Evolutionary conservation across 37 sponge, comb jelly and placozoan genomes (phyloP).

Genomic region (Crambe crambe): DNA sequence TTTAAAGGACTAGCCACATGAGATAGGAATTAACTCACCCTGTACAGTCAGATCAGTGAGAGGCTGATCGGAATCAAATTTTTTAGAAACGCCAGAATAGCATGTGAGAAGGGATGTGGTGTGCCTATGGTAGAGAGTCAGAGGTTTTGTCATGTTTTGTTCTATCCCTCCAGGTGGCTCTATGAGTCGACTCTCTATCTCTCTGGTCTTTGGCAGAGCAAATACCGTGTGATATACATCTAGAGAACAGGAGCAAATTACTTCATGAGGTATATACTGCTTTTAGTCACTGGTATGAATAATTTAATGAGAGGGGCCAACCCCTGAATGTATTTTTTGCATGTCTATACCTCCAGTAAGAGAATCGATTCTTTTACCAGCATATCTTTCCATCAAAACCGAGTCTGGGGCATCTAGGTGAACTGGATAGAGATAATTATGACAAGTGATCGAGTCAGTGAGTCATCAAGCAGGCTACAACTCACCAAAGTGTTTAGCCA

Average conservation of each 20-base stretch:
- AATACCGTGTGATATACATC: conserved; percentile 93
- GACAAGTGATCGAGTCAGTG: background rate
- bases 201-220: conserved; percentile 61
- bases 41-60: conserved; percentile 71
- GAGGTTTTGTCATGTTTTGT: conserved; percentile 20
- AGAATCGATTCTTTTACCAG: conserved; percentile 91
- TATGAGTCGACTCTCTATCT: conserved; percentile 62
- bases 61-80: conserved; percentile 92
- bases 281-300: background rate
- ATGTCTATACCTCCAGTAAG: conserved; percentile 81
- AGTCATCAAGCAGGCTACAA: background rate
- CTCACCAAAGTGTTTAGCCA: conserved; percentile 86
- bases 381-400: conserved; percentile 80
- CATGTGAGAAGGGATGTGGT: conserved; percentile 49
- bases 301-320: too few species aligned
- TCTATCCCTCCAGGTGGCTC: conserved; percentile 58
- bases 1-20: background rate
- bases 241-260: conserved; percentile 6
- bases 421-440: conserved; percentile 49
- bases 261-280: too few species aligned
- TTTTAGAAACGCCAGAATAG: conserved; percentile 42
- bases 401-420: conserved; percentile 78
- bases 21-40: conserved; percentile 36
- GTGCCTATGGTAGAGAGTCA: conserved; percentile 65
- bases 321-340: background rate